A percentile compares a stretch with the other conserved stretches of the same genome.
Evolutionary conservation across 2,797 vertebrate species (phyloP).

Genomic region (Girardinus metallicus): DNA sequence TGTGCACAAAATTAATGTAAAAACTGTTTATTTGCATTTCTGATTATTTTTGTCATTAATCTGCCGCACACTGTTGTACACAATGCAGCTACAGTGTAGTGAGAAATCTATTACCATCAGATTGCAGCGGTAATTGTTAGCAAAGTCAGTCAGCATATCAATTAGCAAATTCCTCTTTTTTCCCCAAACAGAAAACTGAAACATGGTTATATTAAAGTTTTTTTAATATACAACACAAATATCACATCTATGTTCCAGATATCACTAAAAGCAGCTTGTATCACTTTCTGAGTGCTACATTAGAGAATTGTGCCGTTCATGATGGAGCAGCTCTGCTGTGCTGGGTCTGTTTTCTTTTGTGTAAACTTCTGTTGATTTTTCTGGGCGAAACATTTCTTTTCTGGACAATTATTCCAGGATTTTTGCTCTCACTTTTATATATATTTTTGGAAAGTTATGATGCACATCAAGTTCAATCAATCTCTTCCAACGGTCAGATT

Average conservation of each 20-base stretch:
- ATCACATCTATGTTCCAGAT: background rate
- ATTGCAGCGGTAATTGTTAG: background rate
- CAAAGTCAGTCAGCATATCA: background rate
- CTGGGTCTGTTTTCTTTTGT: background rate
- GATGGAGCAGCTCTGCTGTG: background rate
- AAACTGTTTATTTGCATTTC: background rate
- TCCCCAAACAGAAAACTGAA: background rate
- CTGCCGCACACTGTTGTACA: background rate
- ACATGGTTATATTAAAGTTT: background rate
- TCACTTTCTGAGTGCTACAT: background rate
- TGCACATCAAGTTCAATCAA: background rate
- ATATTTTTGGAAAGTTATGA: background rate
- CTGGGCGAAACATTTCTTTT: background rate
- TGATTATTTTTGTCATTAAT: background rate
- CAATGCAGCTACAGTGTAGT: background rate
- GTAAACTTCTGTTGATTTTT: background rate
- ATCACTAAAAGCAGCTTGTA: background rate
- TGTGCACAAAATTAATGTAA: background rate
- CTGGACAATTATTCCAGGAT: background rate
- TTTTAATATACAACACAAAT: background rate
- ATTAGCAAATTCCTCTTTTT: background rate
- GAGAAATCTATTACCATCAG: background rate
- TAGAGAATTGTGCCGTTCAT: background rate
- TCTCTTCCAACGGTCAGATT: background rate
- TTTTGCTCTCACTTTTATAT: background rate